Percentiles rank a stretch among this genome's conserved stretches.
Conservation (phyloP, 1,140 invertebrate genomes). For the Muscidifurax raptorellus region DNA sequence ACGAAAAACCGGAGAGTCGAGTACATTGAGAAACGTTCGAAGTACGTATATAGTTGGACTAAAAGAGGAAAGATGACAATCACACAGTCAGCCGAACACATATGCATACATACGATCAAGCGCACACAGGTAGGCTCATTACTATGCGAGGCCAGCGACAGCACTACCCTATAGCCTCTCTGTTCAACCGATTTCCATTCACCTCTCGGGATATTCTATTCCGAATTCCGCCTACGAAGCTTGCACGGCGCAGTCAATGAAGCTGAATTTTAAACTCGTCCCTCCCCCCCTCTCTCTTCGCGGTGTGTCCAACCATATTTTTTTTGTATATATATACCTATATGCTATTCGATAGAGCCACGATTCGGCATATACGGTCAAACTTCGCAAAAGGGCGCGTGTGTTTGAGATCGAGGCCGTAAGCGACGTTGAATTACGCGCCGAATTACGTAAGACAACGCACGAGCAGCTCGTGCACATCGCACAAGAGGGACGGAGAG, state of each 20-base stretch:
- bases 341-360: too few species aligned
- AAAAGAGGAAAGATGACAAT: background rate
- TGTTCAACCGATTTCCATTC: background rate
- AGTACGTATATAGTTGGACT: background rate
- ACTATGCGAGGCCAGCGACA: background rate
- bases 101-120: background rate
- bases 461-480: background rate
- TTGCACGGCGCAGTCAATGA: background rate
- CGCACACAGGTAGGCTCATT: background rate
- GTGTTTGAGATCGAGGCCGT: background rate
- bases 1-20: too few species aligned
- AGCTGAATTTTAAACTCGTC: background rate
- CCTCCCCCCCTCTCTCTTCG: too few species aligned
- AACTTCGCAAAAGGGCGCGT: too few species aligned
- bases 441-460: background rate
- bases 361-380: too few species aligned
- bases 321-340: background rate
- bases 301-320: background rate
- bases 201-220: background rate
- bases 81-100: background rate
- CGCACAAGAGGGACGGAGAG: background rate
- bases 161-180: background rate
- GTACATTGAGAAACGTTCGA: background rate
- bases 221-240: background rate
- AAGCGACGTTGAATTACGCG: background rate